A percentile compares a stretch with the other conserved stretches of the same genome.
These are phyloP conservation scores for Polydrusus tereticollis DNA, from an alignment of 2,888 invertebrate genomes.

Conservation along the genomic window DNA sequence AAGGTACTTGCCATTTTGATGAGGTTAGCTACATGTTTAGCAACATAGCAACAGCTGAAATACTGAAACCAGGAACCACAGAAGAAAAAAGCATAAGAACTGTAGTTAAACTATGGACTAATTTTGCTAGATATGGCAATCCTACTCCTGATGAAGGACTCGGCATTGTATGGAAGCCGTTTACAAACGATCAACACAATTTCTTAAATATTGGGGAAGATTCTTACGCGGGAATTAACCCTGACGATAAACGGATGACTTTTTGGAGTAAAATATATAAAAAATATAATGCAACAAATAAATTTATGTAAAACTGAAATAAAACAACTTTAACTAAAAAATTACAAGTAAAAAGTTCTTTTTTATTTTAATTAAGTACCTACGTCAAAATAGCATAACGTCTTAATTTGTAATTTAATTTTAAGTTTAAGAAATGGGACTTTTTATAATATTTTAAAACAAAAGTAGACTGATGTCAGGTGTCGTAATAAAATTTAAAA, in stretches of 20 bases:
- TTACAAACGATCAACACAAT: conserved; percentile 49
- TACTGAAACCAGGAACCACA: conserved; percentile 40
- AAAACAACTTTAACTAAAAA: not conserved
- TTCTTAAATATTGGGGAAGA: conserved; percentile 58
- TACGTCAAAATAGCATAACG: too few species aligned
- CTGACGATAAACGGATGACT: conserved; percentile 54
- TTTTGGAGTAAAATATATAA: conserved; percentile 55
- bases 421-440: too few species aligned
- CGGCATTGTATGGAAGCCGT: conserved; percentile 54
- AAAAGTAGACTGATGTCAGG: too few species aligned
- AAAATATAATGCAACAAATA: not conserved
- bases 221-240: conserved; percentile 51
- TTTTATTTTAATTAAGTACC: not conserved
- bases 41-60: conserved; percentile 46
- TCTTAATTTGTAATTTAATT: too few species aligned
- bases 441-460: too few species aligned
- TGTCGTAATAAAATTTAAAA: not conserved
- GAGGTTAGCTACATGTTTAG: conserved; percentile 57
- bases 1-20: conserved; percentile 56
- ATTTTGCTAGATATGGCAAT: conserved; percentile 58
- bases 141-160: conserved; percentile 51
- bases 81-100: conserved; percentile 51
- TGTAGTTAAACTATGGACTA: conserved; percentile 58
- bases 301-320: conserved; percentile 5
- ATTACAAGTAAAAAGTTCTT: too few species aligned